Evolutionary conservation across 1,140 invertebrate species (phyloP).

Genomic region (Lithobius niger): DNA sequence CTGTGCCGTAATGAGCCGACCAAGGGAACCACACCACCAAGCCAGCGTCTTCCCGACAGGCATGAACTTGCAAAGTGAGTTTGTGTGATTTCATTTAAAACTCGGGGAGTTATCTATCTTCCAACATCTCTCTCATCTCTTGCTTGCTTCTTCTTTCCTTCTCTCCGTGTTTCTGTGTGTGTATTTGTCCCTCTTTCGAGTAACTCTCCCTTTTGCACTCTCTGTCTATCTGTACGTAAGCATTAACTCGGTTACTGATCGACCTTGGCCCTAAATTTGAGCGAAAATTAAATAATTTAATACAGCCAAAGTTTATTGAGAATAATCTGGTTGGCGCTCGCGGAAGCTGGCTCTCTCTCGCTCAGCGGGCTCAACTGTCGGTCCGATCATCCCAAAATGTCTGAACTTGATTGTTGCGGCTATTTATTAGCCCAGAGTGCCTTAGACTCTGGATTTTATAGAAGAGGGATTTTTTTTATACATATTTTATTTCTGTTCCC

Average conservation of each 20-base stretch:
- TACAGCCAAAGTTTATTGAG: constrained; percentile 34
- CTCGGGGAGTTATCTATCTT: constrained; percentile 32
- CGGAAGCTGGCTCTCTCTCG: too few relatives aligned
- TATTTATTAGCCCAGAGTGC: too few relatives aligned
- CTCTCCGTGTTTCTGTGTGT: too few relatives aligned
- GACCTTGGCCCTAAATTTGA: constrained; percentile 1
- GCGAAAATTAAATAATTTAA: constrained; percentile 35
- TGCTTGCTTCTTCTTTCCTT: too few relatives aligned
- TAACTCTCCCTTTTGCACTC: neutral
- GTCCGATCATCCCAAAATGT: too few relatives aligned
- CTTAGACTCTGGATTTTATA: too few relatives aligned
- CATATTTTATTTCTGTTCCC: too few relatives aligned
- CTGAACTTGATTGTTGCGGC: too few relatives aligned
- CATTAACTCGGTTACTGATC: neutral
- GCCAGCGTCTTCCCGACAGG: constrained; percentile 46
- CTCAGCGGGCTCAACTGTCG: too few relatives aligned
- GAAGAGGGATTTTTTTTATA: too few relatives aligned
- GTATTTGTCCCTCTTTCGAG: too few relatives aligned
- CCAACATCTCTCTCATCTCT: constrained; percentile 32
- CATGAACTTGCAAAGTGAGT: constrained; percentile 49
- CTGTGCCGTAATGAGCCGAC: constrained; percentile 21
- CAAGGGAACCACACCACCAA: constrained; percentile 22
- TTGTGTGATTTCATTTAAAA: constrained; percentile 29
- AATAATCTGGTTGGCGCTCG: constrained; percentile 29
- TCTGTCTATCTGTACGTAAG: neutral